Base-by-base conservation (phyloP, 2,888 invertebrate genomes). In the Habrosyne pyritoides region DNA sequence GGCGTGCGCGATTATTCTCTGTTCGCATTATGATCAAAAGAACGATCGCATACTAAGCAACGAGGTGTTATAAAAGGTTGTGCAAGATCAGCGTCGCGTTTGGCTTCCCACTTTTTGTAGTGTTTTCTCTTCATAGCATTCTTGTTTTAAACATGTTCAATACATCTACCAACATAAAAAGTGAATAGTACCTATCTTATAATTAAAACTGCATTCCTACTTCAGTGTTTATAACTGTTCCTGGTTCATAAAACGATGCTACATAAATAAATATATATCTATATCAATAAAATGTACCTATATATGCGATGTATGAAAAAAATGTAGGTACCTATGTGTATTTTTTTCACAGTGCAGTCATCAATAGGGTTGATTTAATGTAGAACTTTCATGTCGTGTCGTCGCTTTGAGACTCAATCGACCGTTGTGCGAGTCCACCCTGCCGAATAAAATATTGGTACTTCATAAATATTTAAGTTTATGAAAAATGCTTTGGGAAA, bases 351-450 rank as follows among this genome's bases (percentile, higher is more conserved):
- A 69, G 4, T 69, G 63, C 66, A 71, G 70, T 69, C 66, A 71
- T 66, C 63, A 65, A 66, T 68, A 66, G 66, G 62, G 60, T 70
- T 36, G 74, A 68, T 71, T 71, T 72, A 71, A 75, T 79, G 75
- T 70, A 66, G 69, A 72, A 74, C 66, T 73, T 75, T 73, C 75
- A 72, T 68, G 74, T 74, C 70, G 67, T 77, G 73, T 66, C 73
- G 64, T 63, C 69, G 69, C 78, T 79, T 80, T 78, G 78, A 72
- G 72, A 75, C 62, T 67, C 77, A 80, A 73, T 79, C 71, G 75
- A 77, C 71, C 76, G 77, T 66, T 69, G 56, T 55, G 65, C 54
- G 58, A 66, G 63, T 66, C 57, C 63, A 59, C 64, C 59, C 62
- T 54, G 61, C 58, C 42, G 69, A 67, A 71, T 74, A 71, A 77